Percentiles rank a stretch among this genome's conserved stretches.
These are phyloP conservation scores for Scaptomyza tumidula DNA, from an alignment of 2,888 invertebrate genomes.

Conservation along the genomic window DNA sequence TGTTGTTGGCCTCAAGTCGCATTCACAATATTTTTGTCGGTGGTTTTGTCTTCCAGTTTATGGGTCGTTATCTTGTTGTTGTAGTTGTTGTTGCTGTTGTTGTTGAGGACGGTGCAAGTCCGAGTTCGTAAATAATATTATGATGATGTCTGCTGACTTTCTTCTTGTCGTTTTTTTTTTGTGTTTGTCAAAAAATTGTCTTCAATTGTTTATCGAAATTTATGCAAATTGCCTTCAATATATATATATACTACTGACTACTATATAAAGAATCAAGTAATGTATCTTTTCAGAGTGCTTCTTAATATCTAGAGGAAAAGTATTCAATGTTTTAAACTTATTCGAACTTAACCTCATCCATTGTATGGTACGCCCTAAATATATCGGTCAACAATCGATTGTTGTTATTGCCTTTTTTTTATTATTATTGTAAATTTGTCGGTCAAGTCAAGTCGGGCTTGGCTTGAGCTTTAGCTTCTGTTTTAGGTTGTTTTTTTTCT, in stretches of 20 bases:
- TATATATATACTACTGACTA: conserved; percentile 18
- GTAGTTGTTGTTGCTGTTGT: too few species aligned
- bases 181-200: conserved; percentile 25
- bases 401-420: conserved; percentile 14
- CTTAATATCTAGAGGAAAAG: not conserved
- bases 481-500: not conserved
- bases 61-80: conserved; percentile 16
- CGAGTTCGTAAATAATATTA: conserved; percentile 16
- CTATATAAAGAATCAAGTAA: not conserved
- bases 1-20: conserved; percentile 6
- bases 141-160: conserved; percentile 8
- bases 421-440: conserved; percentile 22
- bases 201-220: conserved; percentile 62
- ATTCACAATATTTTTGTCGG: conserved; percentile 22
- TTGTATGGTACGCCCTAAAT: conserved; percentile 6
- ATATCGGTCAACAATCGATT: conserved; percentile 12
- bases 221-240: conserved; percentile 54
- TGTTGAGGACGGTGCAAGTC: conserved; percentile 5
- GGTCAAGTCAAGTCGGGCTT: conserved; percentile 21
- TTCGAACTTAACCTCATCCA: not conserved
- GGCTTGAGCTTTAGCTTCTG: conserved; percentile 1
- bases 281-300: not conserved
- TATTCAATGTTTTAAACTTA: not conserved
- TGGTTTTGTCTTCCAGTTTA: conserved; percentile 16
- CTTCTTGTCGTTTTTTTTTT: not conserved